Conservation (phyloP, 2,113 vertebrate species). For the Phocoena phocoena region DNA sequence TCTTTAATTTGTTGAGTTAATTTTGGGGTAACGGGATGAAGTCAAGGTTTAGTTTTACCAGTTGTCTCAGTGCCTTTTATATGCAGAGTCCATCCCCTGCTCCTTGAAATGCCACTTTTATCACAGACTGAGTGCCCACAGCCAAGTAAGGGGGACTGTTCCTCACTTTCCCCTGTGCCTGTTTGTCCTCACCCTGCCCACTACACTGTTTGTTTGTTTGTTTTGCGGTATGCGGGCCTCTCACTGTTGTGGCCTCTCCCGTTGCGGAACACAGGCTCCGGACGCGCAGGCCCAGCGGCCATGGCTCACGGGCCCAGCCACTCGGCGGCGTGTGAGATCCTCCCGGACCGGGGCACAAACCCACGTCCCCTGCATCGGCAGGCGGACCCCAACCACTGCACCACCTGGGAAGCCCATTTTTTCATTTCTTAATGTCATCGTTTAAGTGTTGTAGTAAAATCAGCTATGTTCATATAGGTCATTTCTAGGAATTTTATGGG, state of each 20-base stretch:
- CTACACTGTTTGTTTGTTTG: accelerated
- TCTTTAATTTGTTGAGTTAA: not conserved
- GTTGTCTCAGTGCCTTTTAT: not conserved
- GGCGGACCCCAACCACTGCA: no score
- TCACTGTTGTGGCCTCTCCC: no score
- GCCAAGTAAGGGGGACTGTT: accelerated
- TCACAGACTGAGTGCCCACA: not conserved
- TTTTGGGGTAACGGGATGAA: accelerated
- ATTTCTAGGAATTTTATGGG: not conserved
- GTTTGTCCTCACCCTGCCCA: accelerated
- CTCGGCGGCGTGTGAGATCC: no score
- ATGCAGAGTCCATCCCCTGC: not conserved
- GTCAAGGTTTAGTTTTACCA: not conserved
- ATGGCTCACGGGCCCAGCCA: no score
- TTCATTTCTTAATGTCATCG: not conserved
- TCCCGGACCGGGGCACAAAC: no score
- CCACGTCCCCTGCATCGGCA: no score
- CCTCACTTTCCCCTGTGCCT: accelerated
- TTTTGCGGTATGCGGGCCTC: no score
- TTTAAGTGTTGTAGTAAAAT: not conserved
- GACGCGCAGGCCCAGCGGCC: no score
- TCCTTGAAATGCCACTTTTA: not conserved
- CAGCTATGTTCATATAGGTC: not conserved
- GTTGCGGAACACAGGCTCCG: no score
- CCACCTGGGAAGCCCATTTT: no score